Percentiles rank a stretch among this genome's conserved stretches.
phyloP scores from a whole-genome alignment of 2,888 invertebrate genomes.

The Macaria notata region DNA sequence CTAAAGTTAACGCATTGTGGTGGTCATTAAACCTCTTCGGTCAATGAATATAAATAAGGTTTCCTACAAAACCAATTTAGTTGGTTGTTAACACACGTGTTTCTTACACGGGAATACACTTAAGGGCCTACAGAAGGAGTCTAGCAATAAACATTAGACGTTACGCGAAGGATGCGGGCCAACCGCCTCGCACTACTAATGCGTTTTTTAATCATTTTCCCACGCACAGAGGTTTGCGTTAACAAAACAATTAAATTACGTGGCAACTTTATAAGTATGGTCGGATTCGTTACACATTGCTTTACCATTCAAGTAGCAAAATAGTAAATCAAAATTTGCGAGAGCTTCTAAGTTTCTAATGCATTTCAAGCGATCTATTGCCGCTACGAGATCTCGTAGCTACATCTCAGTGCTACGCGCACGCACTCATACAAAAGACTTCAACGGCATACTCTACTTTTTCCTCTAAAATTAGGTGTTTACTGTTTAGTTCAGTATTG shows the following conservation, averaged over 20 bases:
- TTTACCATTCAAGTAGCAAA: too few species aligned
- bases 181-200: constrained; percentile 53
- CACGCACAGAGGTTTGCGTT: constrained; percentile 20
- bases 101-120: constrained; percentile 66
- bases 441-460: constrained; percentile 53
- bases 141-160: constrained; percentile 50
- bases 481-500: too few species aligned
- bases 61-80: constrained; percentile 23
- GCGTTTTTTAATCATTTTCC: constrained; percentile 33
- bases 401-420: constrained; percentile 24
- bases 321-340: too few species aligned
- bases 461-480: too few species aligned
- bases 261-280: too few species aligned
- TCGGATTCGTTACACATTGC: too few species aligned
- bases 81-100: constrained; percentile 47
- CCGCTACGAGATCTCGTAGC: constrained; percentile 22
- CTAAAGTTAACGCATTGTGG: constrained; percentile 8
- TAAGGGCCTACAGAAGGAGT: constrained; percentile 37
- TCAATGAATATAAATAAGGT: constrained; percentile 23
- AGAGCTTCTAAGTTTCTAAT: too few species aligned
- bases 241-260: neutral
- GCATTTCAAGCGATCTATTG: too few species aligned
- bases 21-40: constrained; percentile 18
- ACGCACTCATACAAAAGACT: constrained; percentile 59
- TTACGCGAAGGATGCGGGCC: constrained; percentile 71